phyloP scores from a whole-genome alignment of 2,113 vertebrate genomes.

The Brienomyrus longianalis region DNA sequence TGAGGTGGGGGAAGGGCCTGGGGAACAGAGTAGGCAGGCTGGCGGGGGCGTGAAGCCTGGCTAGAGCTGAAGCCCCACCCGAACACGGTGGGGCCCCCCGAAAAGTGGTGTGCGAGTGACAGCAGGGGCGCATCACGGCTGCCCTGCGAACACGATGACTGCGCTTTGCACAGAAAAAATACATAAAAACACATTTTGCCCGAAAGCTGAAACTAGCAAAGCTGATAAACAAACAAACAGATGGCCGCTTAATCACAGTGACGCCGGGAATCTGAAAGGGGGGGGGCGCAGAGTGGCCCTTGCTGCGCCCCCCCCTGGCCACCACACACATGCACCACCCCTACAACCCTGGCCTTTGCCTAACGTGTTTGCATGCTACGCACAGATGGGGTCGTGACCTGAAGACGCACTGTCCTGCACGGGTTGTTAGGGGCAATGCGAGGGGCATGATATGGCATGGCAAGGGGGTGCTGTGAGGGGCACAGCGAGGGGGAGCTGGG shows the following conservation, averaged over 20 bases:
- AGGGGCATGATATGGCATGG: background rate
- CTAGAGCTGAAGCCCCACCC: background rate
- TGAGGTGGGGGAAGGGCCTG: background rate
- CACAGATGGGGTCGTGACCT: background rate
- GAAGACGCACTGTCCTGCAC: background rate
- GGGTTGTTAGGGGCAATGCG: background rate
- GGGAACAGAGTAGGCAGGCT: too few relatives aligned
- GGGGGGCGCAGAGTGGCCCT: background rate
- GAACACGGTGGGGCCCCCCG: background rate
- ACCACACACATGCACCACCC: background rate
- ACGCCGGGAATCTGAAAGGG: background rate
- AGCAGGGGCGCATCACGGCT: background rate
- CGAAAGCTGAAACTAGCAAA: background rate
- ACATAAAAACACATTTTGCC: background rate
- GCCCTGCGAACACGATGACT: background rate
- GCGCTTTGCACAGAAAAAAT: background rate
- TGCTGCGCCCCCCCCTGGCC: background rate
- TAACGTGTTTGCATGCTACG: background rate
- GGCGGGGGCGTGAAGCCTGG: background rate
- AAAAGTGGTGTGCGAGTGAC: background rate
- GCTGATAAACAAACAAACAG: constrained; percentile 8
- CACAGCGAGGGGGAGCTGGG: too few relatives aligned
- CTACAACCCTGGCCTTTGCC: background rate
- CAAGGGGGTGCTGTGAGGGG: background rate
- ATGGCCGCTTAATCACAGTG: constrained; percentile 17